Evolutionary conservation across 2,888 invertebrate genomes (phyloP).

Genomic region (Odontocerum albicorne): DNA sequence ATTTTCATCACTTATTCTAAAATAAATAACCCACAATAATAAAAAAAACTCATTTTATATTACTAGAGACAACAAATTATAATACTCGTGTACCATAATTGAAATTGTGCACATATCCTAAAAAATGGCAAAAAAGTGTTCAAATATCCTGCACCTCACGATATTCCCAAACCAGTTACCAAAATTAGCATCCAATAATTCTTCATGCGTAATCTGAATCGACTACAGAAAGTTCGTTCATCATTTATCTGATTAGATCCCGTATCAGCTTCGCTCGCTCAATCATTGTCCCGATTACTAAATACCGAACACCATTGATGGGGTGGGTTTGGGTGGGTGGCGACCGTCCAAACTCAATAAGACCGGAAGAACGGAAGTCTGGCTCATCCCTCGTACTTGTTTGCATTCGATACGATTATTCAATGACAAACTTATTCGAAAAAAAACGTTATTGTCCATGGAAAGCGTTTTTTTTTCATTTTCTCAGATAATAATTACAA

Average conservation of each 20-base stretch:
- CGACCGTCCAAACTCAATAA: no score
- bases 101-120: no score
- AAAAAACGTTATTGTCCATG: not conserved
- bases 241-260: constrained; percentile 10
- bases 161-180: no score
- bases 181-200: no score
- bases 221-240: not conserved
- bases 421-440: constrained; percentile 17
- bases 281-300: constrained; percentile 26
- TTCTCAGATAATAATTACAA: not conserved
- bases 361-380: constrained; percentile 14
- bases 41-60: no score
- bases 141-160: no score
- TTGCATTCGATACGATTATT: constrained; percentile 20
- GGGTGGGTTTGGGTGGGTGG: not conserved
- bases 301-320: constrained; percentile 6
- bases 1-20: no score
- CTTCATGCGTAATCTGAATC: no score
- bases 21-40: no score
- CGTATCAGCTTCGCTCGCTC: constrained; percentile 17
- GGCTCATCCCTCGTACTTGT: constrained; percentile 23
- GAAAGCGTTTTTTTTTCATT: constrained; percentile 1
- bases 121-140: no score
- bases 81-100: no score
- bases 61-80: no score